Conservation (phyloP, 2,113 vertebrate genomes). For the Chroicocephalus ridibundus region DNA sequence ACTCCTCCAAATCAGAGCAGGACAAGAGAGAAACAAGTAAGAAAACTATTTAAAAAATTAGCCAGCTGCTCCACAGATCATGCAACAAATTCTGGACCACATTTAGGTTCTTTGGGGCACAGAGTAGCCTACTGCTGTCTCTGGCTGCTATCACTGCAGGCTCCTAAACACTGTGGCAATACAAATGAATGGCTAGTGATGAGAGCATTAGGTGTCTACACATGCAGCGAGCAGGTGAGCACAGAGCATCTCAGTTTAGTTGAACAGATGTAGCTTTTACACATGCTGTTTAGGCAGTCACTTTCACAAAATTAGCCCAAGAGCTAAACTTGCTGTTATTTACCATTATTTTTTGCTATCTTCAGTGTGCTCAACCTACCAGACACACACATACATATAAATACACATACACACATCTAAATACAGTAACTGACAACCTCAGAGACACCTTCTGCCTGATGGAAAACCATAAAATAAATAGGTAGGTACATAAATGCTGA, state of each 20-base stretch:
- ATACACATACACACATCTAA: not conserved
- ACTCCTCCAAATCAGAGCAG: not conserved
- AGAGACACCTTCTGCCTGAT: not conserved
- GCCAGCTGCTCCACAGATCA: not conserved
- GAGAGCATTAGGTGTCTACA: not conserved
- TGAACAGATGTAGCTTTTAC: not conserved
- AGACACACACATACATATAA: not conserved
- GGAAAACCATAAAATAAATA: not conserved
- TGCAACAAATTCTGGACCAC: not conserved
- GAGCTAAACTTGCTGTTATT: not conserved
- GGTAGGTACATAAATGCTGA: not conserved
- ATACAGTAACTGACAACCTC: not conserved
- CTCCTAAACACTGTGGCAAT: not conserved
- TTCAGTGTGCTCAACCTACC: not conserved
- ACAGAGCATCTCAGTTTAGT: not conserved
- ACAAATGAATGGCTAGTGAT: not conserved
- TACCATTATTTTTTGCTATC: not conserved
- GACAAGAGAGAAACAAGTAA: not conserved
- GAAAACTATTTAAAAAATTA: not conserved
- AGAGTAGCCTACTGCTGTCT: not conserved
- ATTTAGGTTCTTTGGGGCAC: not conserved
- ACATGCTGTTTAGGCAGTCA: not conserved
- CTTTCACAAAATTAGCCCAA: not conserved
- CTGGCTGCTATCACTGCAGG: not conserved
- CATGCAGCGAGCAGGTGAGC: not conserved